Evolutionary conservation across 37 sponge, comb jelly and placozoan genomes (phyloP), one percentile per base, ranked within the genome.

Genomic region (Tethya wilhelma): DNA sequence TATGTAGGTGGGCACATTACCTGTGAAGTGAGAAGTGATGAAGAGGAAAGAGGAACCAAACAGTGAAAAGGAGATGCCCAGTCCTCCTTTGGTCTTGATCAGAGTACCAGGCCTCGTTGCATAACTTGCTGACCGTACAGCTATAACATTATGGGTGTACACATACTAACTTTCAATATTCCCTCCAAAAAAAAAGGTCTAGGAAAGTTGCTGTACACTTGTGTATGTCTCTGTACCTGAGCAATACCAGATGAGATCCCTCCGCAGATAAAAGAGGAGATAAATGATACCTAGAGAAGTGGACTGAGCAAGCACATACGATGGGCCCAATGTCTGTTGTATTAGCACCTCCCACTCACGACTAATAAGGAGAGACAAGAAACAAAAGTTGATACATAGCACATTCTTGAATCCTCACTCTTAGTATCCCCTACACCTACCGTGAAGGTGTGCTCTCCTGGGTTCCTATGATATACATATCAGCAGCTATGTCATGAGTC

Each of bases 11-110:
- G n/a, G n/a, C n/a, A n/a, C 34, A 36, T 53, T 46, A 97, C 97
- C 97, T 67, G 92, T 87, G 65, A 97, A 82, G 73, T 97, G 97
- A 29, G 90, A 91, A 17, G 88, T 89, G 59, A 97, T 89, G 73
- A 97, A 94, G 31, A 97, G 88, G 36, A 97, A 89, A 1, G 95
- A 90, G 3, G 96, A 81, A 0, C 94, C 97, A 87, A 96, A 96
- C 41, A 97, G 57, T 0, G 82, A 84, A 56, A 91, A 86, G 32
- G 75, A 75, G 36, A 94, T 32, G n/a, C 84, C 93, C 7, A 97
- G 81, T 22, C 78, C 97, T 56, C 97, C 97, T 77, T 97, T 94
- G 36, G 96, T 97, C 64, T 86, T 78, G 36, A 94, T 86, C 17
- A 81, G 36, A 8, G 64, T 90, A 5, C 78, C 93, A 32, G 93